phyloP scores from a whole-genome alignment of 2,113 vertebrate genomes.

The Trochalopteron elliotii region DNA sequence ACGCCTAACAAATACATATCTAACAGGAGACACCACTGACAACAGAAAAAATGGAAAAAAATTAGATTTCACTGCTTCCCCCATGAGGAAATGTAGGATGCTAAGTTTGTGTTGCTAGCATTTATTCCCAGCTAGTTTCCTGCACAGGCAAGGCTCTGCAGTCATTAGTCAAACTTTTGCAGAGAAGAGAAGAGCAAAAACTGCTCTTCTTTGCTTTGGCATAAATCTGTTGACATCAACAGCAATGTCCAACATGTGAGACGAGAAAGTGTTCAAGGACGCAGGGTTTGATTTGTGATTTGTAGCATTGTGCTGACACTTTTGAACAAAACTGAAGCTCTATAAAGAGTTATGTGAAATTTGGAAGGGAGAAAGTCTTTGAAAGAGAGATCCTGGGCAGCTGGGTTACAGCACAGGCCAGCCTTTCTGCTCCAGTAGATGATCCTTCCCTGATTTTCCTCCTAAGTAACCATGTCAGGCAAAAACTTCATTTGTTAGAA shows the following conservation, averaged over 20 bases:
- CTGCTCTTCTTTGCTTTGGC: background rate
- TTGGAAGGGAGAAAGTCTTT: background rate
- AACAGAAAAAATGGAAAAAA: background rate
- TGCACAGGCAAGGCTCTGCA: background rate
- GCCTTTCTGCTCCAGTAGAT: background rate
- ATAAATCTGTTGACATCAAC: conserved; percentile 19
- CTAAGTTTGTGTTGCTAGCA: background rate
- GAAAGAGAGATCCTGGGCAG: background rate
- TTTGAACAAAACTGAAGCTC: background rate
- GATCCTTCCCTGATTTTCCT: background rate
- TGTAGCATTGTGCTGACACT: background rate
- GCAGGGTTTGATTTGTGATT: conserved; percentile 25
- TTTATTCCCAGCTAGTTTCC: background rate
- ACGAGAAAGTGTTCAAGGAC: conserved; percentile 20
- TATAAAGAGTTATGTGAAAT: accelerated
- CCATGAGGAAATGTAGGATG: background rate
- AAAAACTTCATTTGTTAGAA: background rate
- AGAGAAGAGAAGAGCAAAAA: background rate
- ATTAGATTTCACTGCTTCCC: background rate
- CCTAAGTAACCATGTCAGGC: background rate
- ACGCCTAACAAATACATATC: background rate
- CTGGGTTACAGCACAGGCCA: background rate
- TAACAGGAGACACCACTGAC: background rate
- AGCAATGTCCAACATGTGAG: background rate
- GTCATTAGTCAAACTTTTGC: conserved; percentile 6